These are phyloP conservation scores for Hipposideros larvatus DNA, from an alignment of 2,797 vertebrate genomes.

Conservation along the genomic window DNA sequence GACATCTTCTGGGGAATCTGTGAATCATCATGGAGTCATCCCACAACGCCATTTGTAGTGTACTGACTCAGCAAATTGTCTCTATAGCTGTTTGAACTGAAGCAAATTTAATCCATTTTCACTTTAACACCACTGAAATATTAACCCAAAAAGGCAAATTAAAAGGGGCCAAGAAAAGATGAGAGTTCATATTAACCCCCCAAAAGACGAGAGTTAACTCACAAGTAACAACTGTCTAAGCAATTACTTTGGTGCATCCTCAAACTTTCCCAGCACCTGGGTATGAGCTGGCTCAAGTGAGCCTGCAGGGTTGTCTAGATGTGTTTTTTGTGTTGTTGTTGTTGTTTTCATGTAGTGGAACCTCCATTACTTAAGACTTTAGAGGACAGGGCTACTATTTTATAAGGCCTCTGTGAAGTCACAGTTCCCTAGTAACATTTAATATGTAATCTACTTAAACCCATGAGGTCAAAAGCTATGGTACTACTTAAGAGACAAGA, in stretches of 20 bases:
- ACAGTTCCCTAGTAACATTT: slow-evolving; percentile 69
- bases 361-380: slow-evolving; percentile 68
- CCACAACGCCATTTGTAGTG: background rate
- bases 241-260: slow-evolving; percentile 51
- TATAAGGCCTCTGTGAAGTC: slow-evolving; percentile 64
- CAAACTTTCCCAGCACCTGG: slow-evolving; percentile 54
- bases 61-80: background rate
- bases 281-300: slow-evolving; percentile 55
- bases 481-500: slow-evolving; percentile 75
- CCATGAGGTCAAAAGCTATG: slow-evolving; percentile 65
- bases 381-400: slow-evolving; percentile 60
- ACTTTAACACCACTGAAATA: background rate
- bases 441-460: slow-evolving; percentile 72
- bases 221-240: slow-evolving; percentile 62
- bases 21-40: background rate
- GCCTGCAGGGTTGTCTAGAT: slow-evolving; percentile 28
- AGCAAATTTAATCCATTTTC: slow-evolving; percentile 17
- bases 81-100: background rate
- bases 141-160: background rate
- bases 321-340: background rate
- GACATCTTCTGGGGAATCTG: background rate
- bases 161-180: no score
- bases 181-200: no score
- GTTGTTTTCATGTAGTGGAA: background rate
- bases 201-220: slow-evolving; percentile 7